A percentile compares a stretch with the other conserved stretches of the same genome.
These are phyloP conservation scores for Leucoptera coffeella DNA, from an alignment of 2,888 invertebrate species.

Conservation along the genomic window DNA sequence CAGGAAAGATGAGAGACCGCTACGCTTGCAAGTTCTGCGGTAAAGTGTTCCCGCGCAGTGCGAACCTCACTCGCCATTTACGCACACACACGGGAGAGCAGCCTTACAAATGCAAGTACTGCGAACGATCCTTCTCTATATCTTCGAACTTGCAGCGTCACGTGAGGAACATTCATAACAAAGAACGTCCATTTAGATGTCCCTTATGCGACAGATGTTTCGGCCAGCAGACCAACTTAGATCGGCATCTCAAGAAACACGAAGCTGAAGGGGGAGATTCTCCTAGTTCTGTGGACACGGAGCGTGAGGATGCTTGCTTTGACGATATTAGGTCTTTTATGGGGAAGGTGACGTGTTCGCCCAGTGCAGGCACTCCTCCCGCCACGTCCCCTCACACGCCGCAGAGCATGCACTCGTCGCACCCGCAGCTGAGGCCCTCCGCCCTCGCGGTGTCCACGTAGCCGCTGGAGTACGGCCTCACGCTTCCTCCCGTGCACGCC, in stretches of 20 bases:
- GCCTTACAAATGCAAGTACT: conserved; percentile 96
- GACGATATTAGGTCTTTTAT: conserved; percentile 88
- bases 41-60: conserved; percentile 94
- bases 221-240: conserved; percentile 98
- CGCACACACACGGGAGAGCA: conserved; percentile 98
- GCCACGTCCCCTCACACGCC: conserved; percentile 24
- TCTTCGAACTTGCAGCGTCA: conserved; percentile 97
- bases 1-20: conserved; percentile 76
- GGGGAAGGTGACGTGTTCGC: conserved; percentile 68
- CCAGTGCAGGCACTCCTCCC: conserved; percentile 43
- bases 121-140: conserved; percentile 96
- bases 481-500: conserved; percentile 22
- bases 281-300: conserved; percentile 78
- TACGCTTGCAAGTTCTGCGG: conserved; percentile 97
- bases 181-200: conserved; percentile 94
- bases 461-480: conserved; percentile 22
- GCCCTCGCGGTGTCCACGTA: conserved; percentile 40
- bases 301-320: conserved; percentile 75
- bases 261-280: conserved; percentile 86
- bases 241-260: conserved; percentile 95
- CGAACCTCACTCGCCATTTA: conserved; percentile 93
- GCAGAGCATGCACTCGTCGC: conserved; percentile 14
- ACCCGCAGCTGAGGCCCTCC: conserved; percentile 17
- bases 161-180: conserved; percentile 97
- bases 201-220: conserved; percentile 93